Evolutionary conservation across 2,113 vertebrate genomes (phyloP).

Genomic region (Stigmatopora nigra): DNA sequence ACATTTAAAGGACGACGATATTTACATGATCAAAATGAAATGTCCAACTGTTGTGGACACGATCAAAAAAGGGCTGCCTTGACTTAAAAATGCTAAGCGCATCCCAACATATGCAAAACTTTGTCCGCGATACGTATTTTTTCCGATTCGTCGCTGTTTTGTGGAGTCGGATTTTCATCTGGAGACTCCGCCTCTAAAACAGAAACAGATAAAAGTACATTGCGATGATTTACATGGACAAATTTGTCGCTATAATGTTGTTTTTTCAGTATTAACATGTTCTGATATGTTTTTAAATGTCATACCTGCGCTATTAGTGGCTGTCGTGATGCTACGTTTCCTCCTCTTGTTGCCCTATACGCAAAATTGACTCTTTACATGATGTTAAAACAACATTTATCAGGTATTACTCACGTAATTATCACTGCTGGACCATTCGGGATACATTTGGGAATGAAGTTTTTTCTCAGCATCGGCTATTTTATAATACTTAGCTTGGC

Average conservation of each 20-base stretch:
- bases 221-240: not conserved
- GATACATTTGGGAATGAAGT: constrained; percentile 11
- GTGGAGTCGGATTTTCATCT: constrained; percentile 2
- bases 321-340: not conserved
- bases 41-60: not conserved
- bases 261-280: not conserved
- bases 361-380: too few relatives aligned
- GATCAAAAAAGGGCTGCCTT: not conserved
- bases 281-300: not conserved
- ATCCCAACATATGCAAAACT: constrained; percentile 7
- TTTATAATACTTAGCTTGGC: constrained; percentile 5
- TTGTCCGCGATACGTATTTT: constrained; percentile 7
- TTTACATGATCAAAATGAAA: not conserved
- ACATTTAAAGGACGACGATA: not conserved
- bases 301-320: not conserved
- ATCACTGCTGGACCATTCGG: constrained; percentile 7
- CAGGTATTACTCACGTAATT: not conserved
- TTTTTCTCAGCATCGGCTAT: constrained; percentile 10
- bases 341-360: not conserved
- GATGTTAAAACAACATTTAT: not conserved
- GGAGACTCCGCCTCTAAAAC: constrained; percentile 4
- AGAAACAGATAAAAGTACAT: not conserved
- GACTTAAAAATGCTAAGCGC: not conserved
- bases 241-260: not conserved
- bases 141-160: constrained; percentile 6